Evolutionary conservation across 2,113 vertebrate species (phyloP), one percentile per base, ranked within the genome.

Genomic region (Vimba vimba): DNA sequence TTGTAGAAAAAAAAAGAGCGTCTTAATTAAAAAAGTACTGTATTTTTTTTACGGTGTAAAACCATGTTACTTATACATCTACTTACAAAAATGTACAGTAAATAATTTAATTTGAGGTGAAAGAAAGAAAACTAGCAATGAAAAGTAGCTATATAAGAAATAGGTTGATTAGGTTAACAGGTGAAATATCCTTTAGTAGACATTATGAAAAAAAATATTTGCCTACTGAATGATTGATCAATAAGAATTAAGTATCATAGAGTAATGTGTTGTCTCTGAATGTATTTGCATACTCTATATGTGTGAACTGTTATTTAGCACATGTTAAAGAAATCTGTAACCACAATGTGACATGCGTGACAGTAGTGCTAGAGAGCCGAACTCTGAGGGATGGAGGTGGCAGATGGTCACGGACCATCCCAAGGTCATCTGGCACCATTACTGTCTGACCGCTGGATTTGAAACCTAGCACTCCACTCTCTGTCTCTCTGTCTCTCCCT

Each of bases 381-480:
- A 94, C 93, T 95, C 94, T 93, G 93, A 91, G 91, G 93, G 93
- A 94, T 91, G 92, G 93, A 93, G 90, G 89, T 92, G 94, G 94
- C 95, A 96, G 94, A 96, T 95, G 94, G 94, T 93, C 91, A 90
- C 73, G 92, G 92, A 95, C 94, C 91, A 90, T 92, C 93, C 93
- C 95, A 95, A 95, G 95, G 95, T 95, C 94, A 95, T 94, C 91
- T 93, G 93, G 93, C 92, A 86, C 59, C 88, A 85, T 90, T 89
- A 87, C 90, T 92, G 92, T 93, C 88, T 87, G 88, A 92, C 90
- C 86, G 17, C 92, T 92, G 91, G 89, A 91, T 94, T 93, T 94
- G 92, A 94, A 94, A 95, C 90, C 91, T 88, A 91, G 93, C 89
- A 87, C 92, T 90, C 91, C 89, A 84, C 62, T 87, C 66, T 84